Percentiles rank a stretch among this genome's conserved stretches.
Conservation (phyloP, 2,888 invertebrate genomes). For the Drosophila neoperkinsi region DNA sequence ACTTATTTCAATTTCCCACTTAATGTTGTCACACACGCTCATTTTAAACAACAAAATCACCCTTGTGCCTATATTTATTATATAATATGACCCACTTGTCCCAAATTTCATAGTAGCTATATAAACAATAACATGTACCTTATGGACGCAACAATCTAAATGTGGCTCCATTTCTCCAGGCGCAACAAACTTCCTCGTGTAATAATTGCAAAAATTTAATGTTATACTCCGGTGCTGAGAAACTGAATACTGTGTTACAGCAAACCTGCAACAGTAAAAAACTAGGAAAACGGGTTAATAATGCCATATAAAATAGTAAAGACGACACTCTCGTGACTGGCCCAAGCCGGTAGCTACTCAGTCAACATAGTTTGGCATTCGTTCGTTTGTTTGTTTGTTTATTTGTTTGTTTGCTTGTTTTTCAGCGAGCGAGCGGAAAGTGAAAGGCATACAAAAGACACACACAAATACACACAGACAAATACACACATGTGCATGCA, state of each 20-base stretch:
- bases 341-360: constrained; percentile 50
- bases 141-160: constrained; percentile 14
- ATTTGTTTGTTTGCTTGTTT: constrained; percentile 35
- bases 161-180: constrained; percentile 15
- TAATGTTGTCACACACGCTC: background rate
- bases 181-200: constrained; percentile 45
- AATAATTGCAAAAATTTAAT: constrained; percentile 63
- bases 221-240: constrained; percentile 40
- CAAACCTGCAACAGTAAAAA: constrained; percentile 44
- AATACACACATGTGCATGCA: constrained; percentile 7
- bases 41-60: background rate
- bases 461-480: constrained; percentile 6
- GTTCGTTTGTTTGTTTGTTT: constrained; percentile 54
- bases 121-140: constrained; percentile 22
- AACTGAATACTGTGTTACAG: constrained; percentile 19
- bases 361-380: constrained; percentile 45
- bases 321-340: constrained; percentile 81
- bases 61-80: constrained; percentile 20
- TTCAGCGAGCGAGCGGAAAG: constrained; percentile 57
- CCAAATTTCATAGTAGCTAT: constrained; percentile 10
- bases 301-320: constrained; percentile 76
- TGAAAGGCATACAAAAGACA: constrained; percentile 61
- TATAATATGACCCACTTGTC: constrained; percentile 50
- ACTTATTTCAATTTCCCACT: background rate
- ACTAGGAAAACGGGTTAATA: constrained; percentile 81